Base-by-base conservation (phyloP, 2,888 invertebrate genomes). In the Ephialtes manifestator region DNA sequence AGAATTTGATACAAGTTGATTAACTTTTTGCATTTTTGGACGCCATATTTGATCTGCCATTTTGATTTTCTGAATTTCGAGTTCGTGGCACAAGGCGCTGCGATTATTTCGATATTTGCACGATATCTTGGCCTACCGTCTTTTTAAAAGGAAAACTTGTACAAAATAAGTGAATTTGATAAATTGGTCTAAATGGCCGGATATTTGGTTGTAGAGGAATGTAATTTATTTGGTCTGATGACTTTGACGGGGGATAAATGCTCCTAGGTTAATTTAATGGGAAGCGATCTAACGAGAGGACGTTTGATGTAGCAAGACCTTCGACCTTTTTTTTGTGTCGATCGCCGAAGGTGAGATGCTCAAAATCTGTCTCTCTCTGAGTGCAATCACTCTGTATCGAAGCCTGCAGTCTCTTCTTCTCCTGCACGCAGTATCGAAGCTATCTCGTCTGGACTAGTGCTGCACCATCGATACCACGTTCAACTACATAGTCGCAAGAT, bases 401-500 rank as follows among this genome's bases (percentile, higher is more conserved):
- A 71, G 58, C 20, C 13, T 71, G 74, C 31, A 24, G 24, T 67
- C 46, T 53, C 76, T 72, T 55, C 28, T n/a, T 39, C 70, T 53
- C 58, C 11, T 70, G 39, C 39, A 10, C 10, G 15, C 39, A 67
- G 67, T 24, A 43, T 51, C 70, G 70, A 28, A 55, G 76, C 76
- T 60, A 48, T 43, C 68, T 78, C 67, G 60, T 28, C 39, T 39
- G 10, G 53, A 53, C 76, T 70, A n/a, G 18, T n/a, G 65, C 53
- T 58, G 11, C n/a, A 28, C 31, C 74, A 78, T 71, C 77, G 68
- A 67, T 63, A 70, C 67, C 76, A 81, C 84, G 82, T 85, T 86
- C 86, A 87, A 87, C 87, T 83, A 39, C 39, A 39, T 39, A 86
- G 87, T 86, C 85, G 80, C 86, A 84, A 89, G 89, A 90, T 91